phyloP scores from a whole-genome alignment of 1,140 invertebrate species.

The Matsumurasca onukii region DNA sequence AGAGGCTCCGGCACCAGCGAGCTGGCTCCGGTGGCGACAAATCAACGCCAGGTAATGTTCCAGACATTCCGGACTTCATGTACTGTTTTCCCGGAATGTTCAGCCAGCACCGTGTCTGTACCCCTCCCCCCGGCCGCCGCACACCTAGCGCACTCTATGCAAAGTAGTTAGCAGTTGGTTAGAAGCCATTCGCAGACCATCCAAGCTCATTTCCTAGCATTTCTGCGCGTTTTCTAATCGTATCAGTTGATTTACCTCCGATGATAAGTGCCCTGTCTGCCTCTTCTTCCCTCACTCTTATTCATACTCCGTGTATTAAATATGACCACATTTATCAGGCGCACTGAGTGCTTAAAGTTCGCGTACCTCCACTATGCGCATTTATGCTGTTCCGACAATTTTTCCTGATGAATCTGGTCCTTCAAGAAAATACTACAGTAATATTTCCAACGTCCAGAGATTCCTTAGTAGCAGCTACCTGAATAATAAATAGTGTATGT shows the following conservation, averaged over 20 bases:
- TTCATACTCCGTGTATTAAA: too few species aligned
- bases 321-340: too few species aligned
- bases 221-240: slow-evolving; percentile 14
- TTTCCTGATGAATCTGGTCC: too few species aligned
- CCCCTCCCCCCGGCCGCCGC: neutral
- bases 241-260: slow-evolving; percentile 19
- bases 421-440: too few species aligned
- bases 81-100: slow-evolving; percentile 29
- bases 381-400: too few species aligned
- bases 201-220: neutral
- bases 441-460: too few species aligned
- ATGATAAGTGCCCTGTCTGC: slow-evolving; percentile 16
- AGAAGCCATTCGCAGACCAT: neutral
- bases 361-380: too few species aligned
- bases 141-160: neutral
- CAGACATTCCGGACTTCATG: slow-evolving; percentile 26
- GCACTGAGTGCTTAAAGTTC: too few species aligned
- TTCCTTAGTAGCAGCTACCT: too few species aligned
- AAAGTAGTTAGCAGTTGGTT: slow-evolving; percentile 23
- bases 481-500: too few species aligned
- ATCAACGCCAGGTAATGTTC: slow-evolving; percentile 30
- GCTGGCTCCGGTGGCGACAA: slow-evolving; percentile 8
- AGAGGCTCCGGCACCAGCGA: neutral
- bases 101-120: slow-evolving; percentile 15
- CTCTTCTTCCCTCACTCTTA: too few species aligned